Base-by-base conservation (phyloP, 2,113 vertebrate species). In the Burhinus bistriatus region DNA sequence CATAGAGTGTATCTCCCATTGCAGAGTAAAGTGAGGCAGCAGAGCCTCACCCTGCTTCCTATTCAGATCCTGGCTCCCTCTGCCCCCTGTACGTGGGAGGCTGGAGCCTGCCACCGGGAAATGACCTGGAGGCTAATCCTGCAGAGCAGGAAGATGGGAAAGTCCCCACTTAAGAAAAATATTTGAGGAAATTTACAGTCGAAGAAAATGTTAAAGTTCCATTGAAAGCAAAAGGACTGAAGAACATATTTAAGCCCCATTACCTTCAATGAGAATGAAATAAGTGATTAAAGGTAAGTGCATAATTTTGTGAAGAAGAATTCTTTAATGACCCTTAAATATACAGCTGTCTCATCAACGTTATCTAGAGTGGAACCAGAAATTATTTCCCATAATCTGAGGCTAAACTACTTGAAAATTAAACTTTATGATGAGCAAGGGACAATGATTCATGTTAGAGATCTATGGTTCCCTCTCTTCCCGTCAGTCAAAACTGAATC, bases 321-420 rank as follows among this genome's bases (percentile, higher is more conserved):
- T 94, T 86, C 18, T 94, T 94, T 94, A 95, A 92, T 76, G 92
- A 90, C 22, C 51, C 75, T 92, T 90, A 90, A 88, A 83, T 70
- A 58, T 88, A 83, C 66, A 87, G 54, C 82, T 83, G 40, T 95
- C 88, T 90, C 62, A 91, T 90, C 11, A 18, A 73, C 22, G 69
- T 76, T 92, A 92, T 70, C 78, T 90, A 69, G n/a, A 93, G 58
- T 88, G 27, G 61, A 91, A 57, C 27, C 9, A 83, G 66, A 76
- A 93, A 92, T 92, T 73, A 51, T 73, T 95, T 93, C 93, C 0
- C 0, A 45, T 77, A 92, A 87, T 95, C 52, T 55, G 40, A 91
- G 30, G 47, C 22, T 80, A 94, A 94, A 76, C 65, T 76, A 73
- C 45, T 94, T 95, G 68, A 90, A 90, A 90, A 85, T 88, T 61